Evolutionary conservation across 2,888 invertebrate genomes (phyloP).

Genomic region (Philaethria dido): DNA sequence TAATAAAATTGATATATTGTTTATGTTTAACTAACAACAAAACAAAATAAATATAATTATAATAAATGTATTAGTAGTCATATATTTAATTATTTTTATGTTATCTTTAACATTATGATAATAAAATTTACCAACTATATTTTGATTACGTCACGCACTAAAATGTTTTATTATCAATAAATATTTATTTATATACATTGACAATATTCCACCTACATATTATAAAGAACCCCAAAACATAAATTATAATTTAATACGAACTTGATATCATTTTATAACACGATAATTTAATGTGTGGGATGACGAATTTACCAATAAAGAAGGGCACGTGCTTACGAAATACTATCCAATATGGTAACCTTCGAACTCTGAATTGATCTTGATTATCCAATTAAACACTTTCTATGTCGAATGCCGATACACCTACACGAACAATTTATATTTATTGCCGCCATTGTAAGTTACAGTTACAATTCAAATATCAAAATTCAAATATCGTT

Average conservation of each 20-base stretch:
- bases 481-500: slow-evolving; percentile 6
- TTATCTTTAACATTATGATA: no score
- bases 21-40: no score
- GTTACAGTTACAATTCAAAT: slow-evolving; percentile 26
- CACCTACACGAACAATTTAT: slow-evolving; percentile 36
- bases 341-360: slow-evolving; percentile 18
- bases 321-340: slow-evolving; percentile 18
- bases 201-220: neutral
- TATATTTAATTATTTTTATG: no score
- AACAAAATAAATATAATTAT: no score
- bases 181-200: neutral
- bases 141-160: no score
- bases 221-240: neutral
- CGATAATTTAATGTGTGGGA: slow-evolving; percentile 5
- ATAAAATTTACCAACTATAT: no score
- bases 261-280: slow-evolving; percentile 12
- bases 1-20: no score
- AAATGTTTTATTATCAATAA: no score
- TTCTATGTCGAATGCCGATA: slow-evolving; percentile 35
- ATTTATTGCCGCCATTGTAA: slow-evolving; percentile 11
- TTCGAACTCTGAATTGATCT: slow-evolving; percentile 27
- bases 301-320: slow-evolving; percentile 24
- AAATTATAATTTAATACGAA: slow-evolving; percentile 15
- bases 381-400: slow-evolving; percentile 37
- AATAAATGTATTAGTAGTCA: no score